Evolutionary conservation across 2,113 vertebrate genomes (phyloP).

Genomic region (Petrocephalus zakoni): DNA sequence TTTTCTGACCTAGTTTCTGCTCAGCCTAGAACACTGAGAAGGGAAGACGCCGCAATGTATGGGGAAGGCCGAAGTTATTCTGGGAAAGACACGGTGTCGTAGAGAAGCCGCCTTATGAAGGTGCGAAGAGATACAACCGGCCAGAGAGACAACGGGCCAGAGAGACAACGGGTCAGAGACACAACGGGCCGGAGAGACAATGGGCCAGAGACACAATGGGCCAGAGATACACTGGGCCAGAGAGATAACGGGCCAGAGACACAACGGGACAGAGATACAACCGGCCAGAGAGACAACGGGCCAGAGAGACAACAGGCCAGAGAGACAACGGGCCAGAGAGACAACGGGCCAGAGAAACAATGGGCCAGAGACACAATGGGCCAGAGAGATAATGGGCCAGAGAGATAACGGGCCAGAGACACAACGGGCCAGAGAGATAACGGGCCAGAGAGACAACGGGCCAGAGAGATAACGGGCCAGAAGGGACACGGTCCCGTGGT

Average conservation of each 20-base stretch:
- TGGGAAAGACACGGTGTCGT: neutral
- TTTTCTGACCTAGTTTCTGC: conserved; percentile 8
- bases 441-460: neutral
- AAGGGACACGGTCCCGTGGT: neutral
- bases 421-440: no score
- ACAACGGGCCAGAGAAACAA: neutral
- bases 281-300: neutral
- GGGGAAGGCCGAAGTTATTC: neutral
- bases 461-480: neutral
- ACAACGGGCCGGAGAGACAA: no score
- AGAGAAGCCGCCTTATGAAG: neutral
- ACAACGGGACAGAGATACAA: no score
- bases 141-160: neutral
- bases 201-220: no score
- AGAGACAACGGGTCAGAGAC: neutral
- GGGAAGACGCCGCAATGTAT: neutral
- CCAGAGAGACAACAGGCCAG: neutral
- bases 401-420: neutral
- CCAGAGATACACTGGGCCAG: no score
- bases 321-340: neutral
- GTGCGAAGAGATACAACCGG: neutral
- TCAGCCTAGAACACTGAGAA: neutral
- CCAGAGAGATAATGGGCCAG: no score
- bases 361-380: no score
- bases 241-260: neutral